phyloP scores from a whole-genome alignment of 2,113 vertebrate species.

The Vulpes vulpes region DNA sequence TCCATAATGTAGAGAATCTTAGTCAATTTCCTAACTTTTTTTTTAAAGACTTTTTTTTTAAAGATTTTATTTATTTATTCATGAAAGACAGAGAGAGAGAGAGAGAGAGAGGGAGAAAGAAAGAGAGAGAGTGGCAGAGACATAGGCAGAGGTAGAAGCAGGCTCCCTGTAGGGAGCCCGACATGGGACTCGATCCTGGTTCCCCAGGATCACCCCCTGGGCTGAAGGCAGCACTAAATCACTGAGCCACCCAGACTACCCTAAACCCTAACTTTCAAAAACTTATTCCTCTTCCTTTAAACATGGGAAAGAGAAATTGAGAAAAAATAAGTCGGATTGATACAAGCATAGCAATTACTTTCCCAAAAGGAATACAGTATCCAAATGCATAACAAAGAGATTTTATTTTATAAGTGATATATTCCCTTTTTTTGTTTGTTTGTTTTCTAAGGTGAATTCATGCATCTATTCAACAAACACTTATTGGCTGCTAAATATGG shows the following conservation, averaged over 20 bases:
- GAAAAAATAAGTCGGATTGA: neutral
- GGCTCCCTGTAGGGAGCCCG: no score
- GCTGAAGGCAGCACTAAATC: no score
- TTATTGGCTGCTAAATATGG: neutral
- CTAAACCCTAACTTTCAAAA: slow-evolving; percentile 4
- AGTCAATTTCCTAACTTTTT: neutral
- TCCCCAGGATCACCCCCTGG: no score
- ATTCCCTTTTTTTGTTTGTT: neutral
- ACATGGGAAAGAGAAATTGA: neutral
- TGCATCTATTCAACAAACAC: slow-evolving; percentile 8
- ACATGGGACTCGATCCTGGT: no score
- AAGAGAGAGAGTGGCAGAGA: no score
- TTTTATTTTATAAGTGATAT: neutral
- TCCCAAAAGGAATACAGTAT: neutral
- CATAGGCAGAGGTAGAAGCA: no score
- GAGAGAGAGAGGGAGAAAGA: no score
- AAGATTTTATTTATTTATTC: no score
- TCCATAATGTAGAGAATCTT: neutral
- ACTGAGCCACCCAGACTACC: no score
- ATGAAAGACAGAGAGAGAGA: no score
- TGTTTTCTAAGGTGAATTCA: neutral
- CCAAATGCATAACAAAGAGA: neutral
- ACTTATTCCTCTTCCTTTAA: neutral
- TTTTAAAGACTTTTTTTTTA: no score
- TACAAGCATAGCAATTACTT: neutral